Evolutionary conservation across 2,797 vertebrate genomes (phyloP).

Genomic region (Aselliscus stoliczkanus): DNA sequence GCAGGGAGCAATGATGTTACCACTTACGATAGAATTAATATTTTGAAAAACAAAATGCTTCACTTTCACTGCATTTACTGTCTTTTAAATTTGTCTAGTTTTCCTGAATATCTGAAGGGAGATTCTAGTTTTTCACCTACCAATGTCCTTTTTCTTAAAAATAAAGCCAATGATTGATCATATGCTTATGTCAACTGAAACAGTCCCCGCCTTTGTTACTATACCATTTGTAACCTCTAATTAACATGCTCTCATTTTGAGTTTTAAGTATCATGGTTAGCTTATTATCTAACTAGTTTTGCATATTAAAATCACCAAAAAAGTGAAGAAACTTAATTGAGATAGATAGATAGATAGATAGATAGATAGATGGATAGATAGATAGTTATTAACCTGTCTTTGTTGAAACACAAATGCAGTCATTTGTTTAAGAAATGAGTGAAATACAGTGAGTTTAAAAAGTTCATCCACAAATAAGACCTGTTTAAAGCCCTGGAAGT

Average conservation of each 20-base stretch:
- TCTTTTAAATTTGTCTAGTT: constrained; percentile 34
- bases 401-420: constrained; percentile 40
- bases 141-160: constrained; percentile 17
- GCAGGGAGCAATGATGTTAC: constrained; percentile 40
- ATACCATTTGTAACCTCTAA: constrained; percentile 34
- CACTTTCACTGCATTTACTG: constrained; percentile 15
- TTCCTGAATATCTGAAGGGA: constrained; percentile 37
- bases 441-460: background rate
- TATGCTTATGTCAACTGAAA: constrained; percentile 48
- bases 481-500: background rate
- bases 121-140: background rate
- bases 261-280: constrained; percentile 55
- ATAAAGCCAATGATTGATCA: background rate
- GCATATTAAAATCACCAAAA: constrained; percentile 60
- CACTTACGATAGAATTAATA: constrained; percentile 25
- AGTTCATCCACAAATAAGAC: background rate
- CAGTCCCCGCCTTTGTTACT: constrained; percentile 22
- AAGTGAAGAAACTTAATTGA: constrained; percentile 67
- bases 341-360: constrained; percentile 48
- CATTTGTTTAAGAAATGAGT: constrained; percentile 23
- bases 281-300: constrained; percentile 72
- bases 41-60: constrained; percentile 57
- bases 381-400: constrained; percentile 53
- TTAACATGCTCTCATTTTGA: constrained; percentile 47
- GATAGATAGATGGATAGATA: constrained; percentile 40